Evolutionary conservation across 1,140 invertebrate species (phyloP), one percentile per base, ranked within the genome.

Genomic region (Lepidurus apus): DNA sequence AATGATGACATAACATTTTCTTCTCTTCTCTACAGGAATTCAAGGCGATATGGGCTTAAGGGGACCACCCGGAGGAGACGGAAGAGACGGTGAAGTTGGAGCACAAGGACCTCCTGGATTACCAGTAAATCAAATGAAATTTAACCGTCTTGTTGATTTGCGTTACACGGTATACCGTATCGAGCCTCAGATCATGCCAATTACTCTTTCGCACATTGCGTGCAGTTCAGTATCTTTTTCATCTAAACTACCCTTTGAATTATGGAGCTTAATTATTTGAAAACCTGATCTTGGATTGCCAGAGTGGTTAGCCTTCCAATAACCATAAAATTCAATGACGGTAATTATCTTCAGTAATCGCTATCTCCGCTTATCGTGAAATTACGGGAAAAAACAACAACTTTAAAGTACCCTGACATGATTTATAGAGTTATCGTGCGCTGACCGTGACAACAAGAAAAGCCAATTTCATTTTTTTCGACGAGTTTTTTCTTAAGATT

Each of bases 41-140:
- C 86, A 86, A 81, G 91, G 91, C 43, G 88, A 89, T 45, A 80
- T 82, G 53, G 89, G 89, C 76, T 84, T 85, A 7, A 86, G 87
- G 78, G 91, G 91, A 79, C 83, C 87, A 2, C 86, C 87, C 9
- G 91, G 91, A 43, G 79, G 85, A n/a, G 85, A 88, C 75, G 91
- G 90, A 45, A 85, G 87, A 75, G 88, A 90, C 80, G 90, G 90
- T 4, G 88, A 89, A 76, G 81, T 87, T 34, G 91, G 91, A 73
- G 89, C 89, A 45, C 89, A 89, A 85, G 90, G 90, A 81, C 90
- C 90, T 45, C 89, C 91, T n/a, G 91, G 91, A 75, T 85, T 91
- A 81, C 91, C 93, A 76, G 90, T 91, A 85, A 86, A 88, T 84
- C 75, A 79, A 21, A 74, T 13, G 34, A 13, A 17, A 13, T 26